phyloP scores from a whole-genome alignment of 2,888 invertebrate species.

The Ochropacha duplaris region DNA sequence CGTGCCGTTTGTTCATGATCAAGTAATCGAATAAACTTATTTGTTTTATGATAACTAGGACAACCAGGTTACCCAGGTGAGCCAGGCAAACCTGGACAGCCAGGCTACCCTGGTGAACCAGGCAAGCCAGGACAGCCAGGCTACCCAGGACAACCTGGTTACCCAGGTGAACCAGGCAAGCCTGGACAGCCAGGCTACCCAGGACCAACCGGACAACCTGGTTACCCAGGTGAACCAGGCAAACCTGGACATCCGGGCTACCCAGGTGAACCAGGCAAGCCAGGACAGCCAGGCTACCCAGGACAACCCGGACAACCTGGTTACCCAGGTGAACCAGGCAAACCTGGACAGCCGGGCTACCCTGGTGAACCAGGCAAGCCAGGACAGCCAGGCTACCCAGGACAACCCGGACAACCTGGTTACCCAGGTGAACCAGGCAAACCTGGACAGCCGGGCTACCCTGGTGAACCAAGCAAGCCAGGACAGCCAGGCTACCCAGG shows the following conservation, averaged over 20 bases:
- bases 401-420: slow-evolving; percentile 19
- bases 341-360: slow-evolving; percentile 35
- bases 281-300: slow-evolving; percentile 34
- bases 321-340: slow-evolving; percentile 30
- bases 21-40: no score
- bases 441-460: slow-evolving; percentile 16
- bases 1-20: no score
- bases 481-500: slow-evolving; percentile 22
- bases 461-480: slow-evolving; percentile 17
- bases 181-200: slow-evolving; percentile 30
- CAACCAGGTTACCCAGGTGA: slow-evolving; percentile 42
- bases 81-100: slow-evolving; percentile 52
- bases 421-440: slow-evolving; percentile 19
- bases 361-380: slow-evolving; percentile 43
- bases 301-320: slow-evolving; percentile 73
- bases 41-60: slow-evolving; percentile 47
- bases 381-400: slow-evolving; percentile 23
- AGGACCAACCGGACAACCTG: slow-evolving; percentile 34
- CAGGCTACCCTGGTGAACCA: slow-evolving; percentile 36
- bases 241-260: slow-evolving; percentile 57
- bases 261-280: slow-evolving; percentile 34
- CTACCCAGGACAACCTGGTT: slow-evolving; percentile 14
- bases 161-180: slow-evolving; percentile 2
- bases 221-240: slow-evolving; percentile 35
- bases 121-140: slow-evolving; percentile 10